Evolutionary conservation across 2,797 vertebrate species (phyloP), one percentile per base, ranked within the genome.

Genomic region (Melanotaenia trifasciata): DNA sequence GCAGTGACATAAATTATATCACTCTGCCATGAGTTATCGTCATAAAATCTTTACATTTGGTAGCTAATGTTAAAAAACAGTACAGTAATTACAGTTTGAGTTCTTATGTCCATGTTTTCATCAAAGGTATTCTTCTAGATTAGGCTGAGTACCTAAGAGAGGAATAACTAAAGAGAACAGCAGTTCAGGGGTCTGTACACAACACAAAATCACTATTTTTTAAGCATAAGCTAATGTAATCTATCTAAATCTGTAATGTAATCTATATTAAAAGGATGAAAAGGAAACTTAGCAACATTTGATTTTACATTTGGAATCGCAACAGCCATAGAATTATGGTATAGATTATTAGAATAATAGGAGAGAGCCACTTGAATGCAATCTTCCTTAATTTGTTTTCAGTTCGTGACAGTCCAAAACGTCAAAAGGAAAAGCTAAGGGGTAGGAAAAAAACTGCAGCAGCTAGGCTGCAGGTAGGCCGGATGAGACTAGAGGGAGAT

Each of bases 401-500:
- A 16, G 13, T 36, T 36, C 6, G 45, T 60, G 64, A 59, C 36
- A 40, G 50, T 70, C 11, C 33, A 40, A 43, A 32, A 32, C 12
- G 43, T 30, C 38, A 5, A 51, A 66, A 45, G 58, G 58, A 60
- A 4, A 11, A 53, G 61, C 77, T 36, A 67, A 74, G 45, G 22
- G 40, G 40, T 33, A 14, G 40, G 38, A 16, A 18, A 18, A 16
- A 16, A 16, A 4, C 40, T 43, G 45, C 45, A 45, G 16, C 18
- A 20, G 45, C 20, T n/a, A 20, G n/a, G 20, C 18, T 38, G 20
- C 53, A 77, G 70, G 10, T 30, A 36, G 47, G 16, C 38, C 57
- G 58, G 75, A 65, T 74, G 67, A 74, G 50, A 40, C 50, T 53
- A 12, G 11, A 53, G 22, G 22, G 50, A 53, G 50, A 53, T 12